Percentiles rank a stretch among this genome's conserved stretches.
These are phyloP conservation scores for Hestina assimilis DNA, from an alignment of 1,140 invertebrate species.

Conservation along the genomic window DNA sequence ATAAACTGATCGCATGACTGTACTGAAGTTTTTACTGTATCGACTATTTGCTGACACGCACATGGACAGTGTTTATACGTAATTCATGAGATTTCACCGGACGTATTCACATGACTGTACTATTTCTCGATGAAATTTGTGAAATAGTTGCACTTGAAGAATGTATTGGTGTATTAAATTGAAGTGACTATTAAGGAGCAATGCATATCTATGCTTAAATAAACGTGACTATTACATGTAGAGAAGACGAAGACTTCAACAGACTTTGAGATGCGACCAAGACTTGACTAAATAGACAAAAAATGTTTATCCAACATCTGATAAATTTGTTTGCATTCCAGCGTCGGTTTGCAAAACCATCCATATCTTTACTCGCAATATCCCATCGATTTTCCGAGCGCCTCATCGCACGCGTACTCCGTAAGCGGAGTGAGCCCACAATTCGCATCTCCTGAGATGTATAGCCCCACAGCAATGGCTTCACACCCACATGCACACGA, in stretches of 20 bases:
- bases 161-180: too few species aligned
- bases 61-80: conserved; percentile 20
- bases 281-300: conserved; percentile 13
- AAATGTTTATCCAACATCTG: not conserved
- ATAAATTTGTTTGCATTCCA: conserved; percentile 62
- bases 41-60: conserved; percentile 33
- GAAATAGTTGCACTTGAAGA: not conserved
- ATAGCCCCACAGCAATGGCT: conserved; percentile 59
- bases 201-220: too few species aligned
- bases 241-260: conserved; percentile 8
- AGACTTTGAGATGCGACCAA: not conserved
- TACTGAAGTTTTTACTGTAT: conserved; percentile 25
- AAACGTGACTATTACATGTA: not conserved
- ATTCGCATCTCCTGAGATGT: conserved; percentile 69
- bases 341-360: conserved; percentile 69
- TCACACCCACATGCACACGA: conserved; percentile 61
- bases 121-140: conserved; percentile 3
- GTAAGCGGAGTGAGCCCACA: conserved; percentile 66
- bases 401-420: conserved; percentile 74
- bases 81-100: conserved; percentile 33
- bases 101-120: conserved; percentile 28
- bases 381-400: conserved; percentile 75
- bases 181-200: too few species aligned
- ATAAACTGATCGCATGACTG: conserved; percentile 34
- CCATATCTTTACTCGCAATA: conserved; percentile 77